Conservation (phyloP, 2,888 invertebrate genomes). For the Drosophila neotestacea region DNA sequence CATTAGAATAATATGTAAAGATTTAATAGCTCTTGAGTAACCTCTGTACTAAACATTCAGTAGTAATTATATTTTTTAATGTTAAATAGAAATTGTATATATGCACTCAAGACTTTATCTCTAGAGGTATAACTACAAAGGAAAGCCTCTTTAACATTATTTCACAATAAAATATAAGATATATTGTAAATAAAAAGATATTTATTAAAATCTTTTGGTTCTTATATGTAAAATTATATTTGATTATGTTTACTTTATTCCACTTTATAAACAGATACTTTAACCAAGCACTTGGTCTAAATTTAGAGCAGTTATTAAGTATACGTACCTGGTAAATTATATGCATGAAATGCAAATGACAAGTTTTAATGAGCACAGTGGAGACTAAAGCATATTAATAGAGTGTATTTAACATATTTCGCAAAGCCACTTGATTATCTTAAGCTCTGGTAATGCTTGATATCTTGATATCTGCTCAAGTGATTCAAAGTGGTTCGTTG, state of each 20-base stretch:
- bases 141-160: too few relatives aligned
- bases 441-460: slow-evolving; percentile 22
- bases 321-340: slow-evolving; percentile 10
- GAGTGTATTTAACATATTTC: slow-evolving; percentile 24
- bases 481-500: slow-evolving; percentile 38
- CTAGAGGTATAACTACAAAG: too few relatives aligned
- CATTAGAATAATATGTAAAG: too few relatives aligned
- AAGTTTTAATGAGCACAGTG: slow-evolving; percentile 18
- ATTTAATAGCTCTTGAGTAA: too few relatives aligned
- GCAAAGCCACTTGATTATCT: slow-evolving; percentile 32
- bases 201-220: too few relatives aligned
- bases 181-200: too few relatives aligned
- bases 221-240: too few relatives aligned
- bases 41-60: too few relatives aligned
- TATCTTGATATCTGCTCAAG: slow-evolving; percentile 25
- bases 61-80: too few relatives aligned
- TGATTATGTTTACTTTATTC: neutral
- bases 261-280: neutral
- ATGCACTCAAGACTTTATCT: too few relatives aligned
- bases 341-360: slow-evolving; percentile 19
- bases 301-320: slow-evolving; percentile 1
- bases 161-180: too few relatives aligned
- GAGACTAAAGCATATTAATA: slow-evolving; percentile 12
- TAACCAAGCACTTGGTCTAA: slow-evolving; percentile 2
- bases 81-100: too few relatives aligned